Evolutionary conservation across 2,888 invertebrate species (phyloP), one percentile per base, ranked within the genome.

Genomic region (Heliconius cydno): DNA sequence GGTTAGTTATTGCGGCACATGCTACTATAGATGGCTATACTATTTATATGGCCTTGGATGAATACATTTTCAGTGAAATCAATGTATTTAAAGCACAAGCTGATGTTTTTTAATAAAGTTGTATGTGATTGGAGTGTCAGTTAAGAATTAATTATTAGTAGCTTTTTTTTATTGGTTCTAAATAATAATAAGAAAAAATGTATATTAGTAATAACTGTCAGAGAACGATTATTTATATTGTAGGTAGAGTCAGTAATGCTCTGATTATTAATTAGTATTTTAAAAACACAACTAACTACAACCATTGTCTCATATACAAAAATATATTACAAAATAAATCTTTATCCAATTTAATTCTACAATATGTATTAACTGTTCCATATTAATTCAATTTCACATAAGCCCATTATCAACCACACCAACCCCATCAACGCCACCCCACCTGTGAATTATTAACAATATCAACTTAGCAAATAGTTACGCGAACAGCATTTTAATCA

Each of bases 401-500:
- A 82, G 71, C 46, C 86, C 87, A 89, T 79, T 78, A 81, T 30
- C 34, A 82, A 86, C 89, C 89, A 88, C 91, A 92, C 34, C 34
- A 34, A 34, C 91, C 92, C 92, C 92, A 91, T 90, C 91, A 87
- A 88, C 86, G 89, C 90, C 89, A 84, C 87, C 83, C 86, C 88
- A 87, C 86, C 90, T 91, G 90, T 94, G 91, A 93, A 94, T 94
- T 94, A 95, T 95, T 92, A 93, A 95, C 94, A 91, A 92, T 93
- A 94, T 94, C 92, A 93, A 93, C 92, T 92, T 90, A 87, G 89
- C 90, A 87, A 95, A 95, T 95, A 95, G 95, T 95, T 95, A 87
- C 90, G 87, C 89, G 92, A 94, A 95, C 94, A 92, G 94, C 91
- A 92, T 95, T 95, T 95, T 95, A 95, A 95, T 95, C 95, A 95